Base-by-base conservation (phyloP, 1,140 invertebrate species). In the Calosoma granatense region DNA sequence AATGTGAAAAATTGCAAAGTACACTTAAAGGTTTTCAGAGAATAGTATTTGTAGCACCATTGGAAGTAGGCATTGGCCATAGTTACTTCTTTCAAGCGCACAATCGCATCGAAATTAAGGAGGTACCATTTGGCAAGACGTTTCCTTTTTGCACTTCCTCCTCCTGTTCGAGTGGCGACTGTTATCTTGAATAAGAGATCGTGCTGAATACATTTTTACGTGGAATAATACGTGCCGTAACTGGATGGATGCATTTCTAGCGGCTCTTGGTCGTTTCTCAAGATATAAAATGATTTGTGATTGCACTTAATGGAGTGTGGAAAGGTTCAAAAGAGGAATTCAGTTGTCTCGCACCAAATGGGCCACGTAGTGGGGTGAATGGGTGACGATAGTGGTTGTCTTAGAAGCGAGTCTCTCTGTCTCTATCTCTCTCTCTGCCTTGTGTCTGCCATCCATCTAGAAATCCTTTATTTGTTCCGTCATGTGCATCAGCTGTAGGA, bases 251-350 rank as follows among this genome's bases (percentile, higher is more conserved):
- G 41, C 41, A 47, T 47, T 47, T 47, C 15, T 17, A 47, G 9
- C 41, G 17, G 17, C 6, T 4, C 6, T 9, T 47, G 41, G 9
- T 47, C 41, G 41, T 47, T 47, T 47, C 41, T 47, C 41, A 47
- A 47, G 41, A 47, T 47, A 47, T 47, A 47, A 47, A 47, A 47
- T 47, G 41, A 47, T 47, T 47, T 47, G 41, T 47, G 41, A 47
- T 47, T 47, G 41, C 41, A 47, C 41, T 47, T 47, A 47, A 47
- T 47, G 41, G 41, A 47, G 9, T 47, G 41, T 47, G 17, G 41
- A 47, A 47, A 47, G 41, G 41, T 47, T 47, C 41, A 47, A 47
- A 47, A 47, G 41, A 17, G 41, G 15, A 47, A 47, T 47, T 47
- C 41, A 47, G 41, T 47, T 47, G 41, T 47, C 41, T 17, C 17